Evolutionary conservation across 2,797 vertebrate genomes (phyloP).

Genomic region (Tadarida brasiliensis): DNA sequence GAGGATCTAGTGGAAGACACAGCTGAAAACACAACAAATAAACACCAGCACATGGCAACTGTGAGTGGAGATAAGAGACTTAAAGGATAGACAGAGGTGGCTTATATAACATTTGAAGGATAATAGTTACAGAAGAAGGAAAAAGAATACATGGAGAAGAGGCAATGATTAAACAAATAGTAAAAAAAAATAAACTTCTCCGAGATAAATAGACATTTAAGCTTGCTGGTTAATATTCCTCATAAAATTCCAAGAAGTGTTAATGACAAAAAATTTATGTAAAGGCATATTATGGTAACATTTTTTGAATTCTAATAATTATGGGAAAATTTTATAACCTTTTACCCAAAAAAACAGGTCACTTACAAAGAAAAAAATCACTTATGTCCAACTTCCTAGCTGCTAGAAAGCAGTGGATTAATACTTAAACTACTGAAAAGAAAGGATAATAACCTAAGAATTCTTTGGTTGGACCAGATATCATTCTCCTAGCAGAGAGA

Average conservation of each 20-base stretch:
- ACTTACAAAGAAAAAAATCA: not conserved
- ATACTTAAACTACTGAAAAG: not conserved
- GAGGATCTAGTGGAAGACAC: not conserved
- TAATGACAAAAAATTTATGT: not conserved
- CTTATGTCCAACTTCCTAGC: not conserved
- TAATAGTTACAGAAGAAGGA: not conserved
- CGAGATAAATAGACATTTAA: not conserved
- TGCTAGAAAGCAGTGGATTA: slow-evolving; percentile 1
- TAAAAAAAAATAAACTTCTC: not conserved
- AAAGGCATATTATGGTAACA: not conserved
- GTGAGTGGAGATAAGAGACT: not conserved
- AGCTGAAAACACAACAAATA: not conserved
- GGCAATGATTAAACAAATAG: not conserved
- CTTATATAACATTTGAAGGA: not conserved
- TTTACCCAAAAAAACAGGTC: not conserved
- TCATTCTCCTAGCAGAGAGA: not conserved
- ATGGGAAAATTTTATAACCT: not conserved
- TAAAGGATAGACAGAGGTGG: not conserved
- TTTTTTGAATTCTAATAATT: not conserved
- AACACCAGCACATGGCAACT: not conserved
- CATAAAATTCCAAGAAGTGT: not conserved
- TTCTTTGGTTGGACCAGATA: not conserved
- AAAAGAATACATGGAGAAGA: not conserved
- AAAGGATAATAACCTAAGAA: not conserved
- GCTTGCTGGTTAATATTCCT: not conserved